Conservation (phyloP, 2,797 vertebrate genomes). For the Todus mexicanus region DNA sequence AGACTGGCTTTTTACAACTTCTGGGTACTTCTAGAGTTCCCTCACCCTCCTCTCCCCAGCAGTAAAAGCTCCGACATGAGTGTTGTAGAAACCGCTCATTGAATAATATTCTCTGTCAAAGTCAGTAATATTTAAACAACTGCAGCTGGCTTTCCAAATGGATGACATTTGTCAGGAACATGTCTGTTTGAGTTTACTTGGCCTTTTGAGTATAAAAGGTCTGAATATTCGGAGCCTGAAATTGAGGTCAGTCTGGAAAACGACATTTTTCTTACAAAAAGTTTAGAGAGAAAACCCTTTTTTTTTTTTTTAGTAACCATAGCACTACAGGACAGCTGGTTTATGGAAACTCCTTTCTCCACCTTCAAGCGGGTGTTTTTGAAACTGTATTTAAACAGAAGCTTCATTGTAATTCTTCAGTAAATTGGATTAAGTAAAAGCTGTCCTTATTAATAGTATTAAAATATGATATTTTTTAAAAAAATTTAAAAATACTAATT, state of each 20-base stretch:
- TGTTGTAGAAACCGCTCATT: background rate
- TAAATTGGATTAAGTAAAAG: background rate
- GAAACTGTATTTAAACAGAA: background rate
- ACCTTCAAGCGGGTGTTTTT: background rate
- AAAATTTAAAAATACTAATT: background rate
- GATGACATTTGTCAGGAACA: conserved; percentile 30
- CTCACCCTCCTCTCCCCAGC: background rate
- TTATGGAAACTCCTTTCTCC: background rate
- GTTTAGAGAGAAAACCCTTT: background rate
- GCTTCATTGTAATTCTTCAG: background rate
- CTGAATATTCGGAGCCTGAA: conserved; percentile 32
- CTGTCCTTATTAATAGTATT: background rate
- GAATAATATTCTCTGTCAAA: background rate
- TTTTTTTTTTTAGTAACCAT: background rate
- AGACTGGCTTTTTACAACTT: background rate
- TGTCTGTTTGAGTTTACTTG: conserved; percentile 31
- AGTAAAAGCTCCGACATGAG: background rate
- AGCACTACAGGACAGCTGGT: background rate
- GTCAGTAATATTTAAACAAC: conserved; percentile 43
- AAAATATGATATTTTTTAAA: background rate
- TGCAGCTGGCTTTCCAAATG: conserved; percentile 20
- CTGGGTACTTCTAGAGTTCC: background rate
- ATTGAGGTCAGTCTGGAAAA: conserved; percentile 28
- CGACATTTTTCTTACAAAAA: background rate
- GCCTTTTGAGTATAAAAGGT: background rate